Conservation (phyloP, 2,113 vertebrate genomes). For the Paraplagusia blochii region DNA sequence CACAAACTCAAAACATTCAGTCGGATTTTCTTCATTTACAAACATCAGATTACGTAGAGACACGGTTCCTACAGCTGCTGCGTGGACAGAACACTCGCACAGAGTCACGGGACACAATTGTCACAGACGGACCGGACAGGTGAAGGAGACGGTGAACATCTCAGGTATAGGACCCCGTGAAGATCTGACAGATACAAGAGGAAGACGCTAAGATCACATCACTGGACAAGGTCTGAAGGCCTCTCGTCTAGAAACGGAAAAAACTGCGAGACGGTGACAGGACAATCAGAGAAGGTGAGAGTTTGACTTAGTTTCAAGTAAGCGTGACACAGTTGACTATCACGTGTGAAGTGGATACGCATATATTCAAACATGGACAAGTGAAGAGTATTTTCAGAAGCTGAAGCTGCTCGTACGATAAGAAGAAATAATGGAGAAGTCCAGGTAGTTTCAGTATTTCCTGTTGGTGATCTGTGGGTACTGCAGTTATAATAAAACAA, state of each 20-base stretch:
- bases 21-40: constrained; percentile 34
- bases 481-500: too few relatives aligned
- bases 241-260: constrained; percentile 25
- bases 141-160: constrained; percentile 16
- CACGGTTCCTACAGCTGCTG: constrained; percentile 24
- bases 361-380: constrained; percentile 13
- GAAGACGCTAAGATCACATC: constrained; percentile 17
- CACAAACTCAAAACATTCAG: constrained; percentile 53
- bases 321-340: constrained; percentile 20
- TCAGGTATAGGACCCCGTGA: constrained; percentile 23
- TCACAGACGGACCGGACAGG: constrained; percentile 21
- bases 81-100: constrained; percentile 51
- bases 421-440: too few relatives aligned
- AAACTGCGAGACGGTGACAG: constrained; percentile 19
- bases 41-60: constrained; percentile 37
- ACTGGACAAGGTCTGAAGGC: constrained; percentile 31
- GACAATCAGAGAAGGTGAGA: constrained; percentile 34
- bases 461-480: too few relatives aligned
- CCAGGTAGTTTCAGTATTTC: too few relatives aligned
- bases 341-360: constrained; percentile 13
- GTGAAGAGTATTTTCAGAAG: constrained; percentile 18
- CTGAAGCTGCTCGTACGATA: constrained; percentile 24
- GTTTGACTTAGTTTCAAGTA: constrained; percentile 25
- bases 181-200: constrained; percentile 28
- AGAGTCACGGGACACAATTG: constrained; percentile 29